A percentile compares a stretch with the other conserved stretches of the same genome.
These are phyloP conservation scores for Rhizoglyphus robini DNA, from an alignment of 1,140 invertebrate genomes.

Conservation along the genomic window DNA sequence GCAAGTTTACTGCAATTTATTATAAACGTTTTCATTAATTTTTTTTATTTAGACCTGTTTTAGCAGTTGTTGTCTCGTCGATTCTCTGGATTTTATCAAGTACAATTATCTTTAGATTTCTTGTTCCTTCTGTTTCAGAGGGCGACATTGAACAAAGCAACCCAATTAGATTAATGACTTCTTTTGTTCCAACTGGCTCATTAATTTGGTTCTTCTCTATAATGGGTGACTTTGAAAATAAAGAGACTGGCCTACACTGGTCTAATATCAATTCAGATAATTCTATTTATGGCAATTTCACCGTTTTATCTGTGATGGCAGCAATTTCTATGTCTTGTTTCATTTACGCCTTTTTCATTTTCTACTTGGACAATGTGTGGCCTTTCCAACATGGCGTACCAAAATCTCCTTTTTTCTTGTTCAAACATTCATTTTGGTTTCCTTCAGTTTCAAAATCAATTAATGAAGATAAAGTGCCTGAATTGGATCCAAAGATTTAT, in stretches of 20 bases:
- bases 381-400: slow-evolving; percentile 35
- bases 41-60: slow-evolving; percentile 10
- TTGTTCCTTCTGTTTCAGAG: slow-evolving; percentile 4
- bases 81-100: slow-evolving; percentile 26
- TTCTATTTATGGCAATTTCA: slow-evolving; percentile 33
- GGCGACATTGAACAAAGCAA: neutral
- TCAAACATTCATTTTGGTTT: slow-evolving; percentile 37
- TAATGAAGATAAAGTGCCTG: neutral
- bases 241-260: no score
- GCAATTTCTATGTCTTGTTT: slow-evolving; percentile 24
- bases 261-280: slow-evolving; percentile 23
- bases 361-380: slow-evolving; percentile 31
- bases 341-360: slow-evolving; percentile 26
- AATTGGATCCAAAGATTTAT: slow-evolving; percentile 12
- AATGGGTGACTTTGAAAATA: slow-evolving; percentile 20
- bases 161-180: slow-evolving; percentile 1
- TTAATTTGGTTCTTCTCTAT: slow-evolving; percentile 19
- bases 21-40: no score
- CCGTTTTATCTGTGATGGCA: slow-evolving; percentile 22
- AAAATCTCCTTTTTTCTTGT: slow-evolving; percentile 38
- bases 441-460: slow-evolving; percentile 21
- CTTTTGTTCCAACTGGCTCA: slow-evolving; percentile 10
- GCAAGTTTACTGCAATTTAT: neutral
- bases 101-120: slow-evolving; percentile 23
- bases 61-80: slow-evolving; percentile 16